phyloP scores from a whole-genome alignment of 2,113 vertebrate species.

The Saiga tatarica region DNA sequence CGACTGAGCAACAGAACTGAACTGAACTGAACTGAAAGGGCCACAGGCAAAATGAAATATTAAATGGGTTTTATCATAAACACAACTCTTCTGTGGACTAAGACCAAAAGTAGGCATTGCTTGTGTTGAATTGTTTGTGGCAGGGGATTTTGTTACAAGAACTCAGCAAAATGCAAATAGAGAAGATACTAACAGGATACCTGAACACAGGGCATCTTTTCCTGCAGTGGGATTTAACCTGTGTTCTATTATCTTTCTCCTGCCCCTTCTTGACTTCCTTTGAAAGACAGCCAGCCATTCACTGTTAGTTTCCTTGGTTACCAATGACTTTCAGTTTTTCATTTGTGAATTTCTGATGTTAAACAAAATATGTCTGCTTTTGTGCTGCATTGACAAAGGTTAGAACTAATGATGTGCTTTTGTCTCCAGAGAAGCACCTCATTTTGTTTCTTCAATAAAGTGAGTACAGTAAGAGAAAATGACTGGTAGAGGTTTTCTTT shows the following conservation, averaged over 20 bases:
- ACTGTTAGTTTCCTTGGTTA: slow-evolving; percentile 81
- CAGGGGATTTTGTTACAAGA: not conserved
- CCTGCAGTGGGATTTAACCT: slow-evolving; percentile 27
- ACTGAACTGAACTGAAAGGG: not conserved
- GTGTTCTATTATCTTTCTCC: slow-evolving; percentile 24
- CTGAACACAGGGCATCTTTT: not conserved
- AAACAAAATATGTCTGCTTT: slow-evolving; percentile 63
- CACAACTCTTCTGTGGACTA: not conserved
- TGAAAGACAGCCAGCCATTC: slow-evolving; percentile 60
- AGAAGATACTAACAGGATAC: not conserved
- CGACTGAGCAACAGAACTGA: no score
- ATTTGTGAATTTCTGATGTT: slow-evolving; percentile 73
- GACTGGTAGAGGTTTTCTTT: not conserved
- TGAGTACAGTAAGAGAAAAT: slow-evolving; percentile 52
- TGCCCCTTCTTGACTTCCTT: slow-evolving; percentile 50
- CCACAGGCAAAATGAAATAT: slow-evolving; percentile 27
- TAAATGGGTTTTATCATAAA: slow-evolving; percentile 22
- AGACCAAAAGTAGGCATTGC: not conserved
- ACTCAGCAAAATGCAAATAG: not conserved
- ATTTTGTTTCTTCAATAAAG: slow-evolving; percentile 64
- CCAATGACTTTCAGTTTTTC: slow-evolving; percentile 77
- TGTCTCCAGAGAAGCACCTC: slow-evolving; percentile 47
- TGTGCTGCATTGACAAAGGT: slow-evolving; percentile 69
- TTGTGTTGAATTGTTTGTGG: not conserved
- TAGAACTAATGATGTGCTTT: slow-evolving; percentile 64